These are phyloP conservation scores for Chloebia gouldiae DNA, from an alignment of 2,113 vertebrate genomes.

Conservation along the genomic window DNA sequence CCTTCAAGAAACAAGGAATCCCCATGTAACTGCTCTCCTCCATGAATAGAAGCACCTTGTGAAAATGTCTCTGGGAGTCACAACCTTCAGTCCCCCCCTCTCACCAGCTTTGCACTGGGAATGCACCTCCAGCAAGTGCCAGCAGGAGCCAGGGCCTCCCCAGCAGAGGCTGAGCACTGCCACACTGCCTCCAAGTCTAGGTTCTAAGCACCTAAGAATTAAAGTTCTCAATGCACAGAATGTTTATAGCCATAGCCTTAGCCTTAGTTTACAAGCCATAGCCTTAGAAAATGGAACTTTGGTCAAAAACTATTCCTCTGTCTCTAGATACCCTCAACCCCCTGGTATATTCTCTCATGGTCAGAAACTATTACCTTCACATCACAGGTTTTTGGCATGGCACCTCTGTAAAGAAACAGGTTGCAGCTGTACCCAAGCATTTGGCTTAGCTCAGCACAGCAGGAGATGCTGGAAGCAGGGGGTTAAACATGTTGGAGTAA, in stretches of 20 bases:
- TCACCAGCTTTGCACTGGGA: background rate
- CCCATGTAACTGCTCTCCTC: background rate
- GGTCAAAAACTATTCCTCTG: background rate
- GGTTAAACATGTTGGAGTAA: constrained; percentile 32
- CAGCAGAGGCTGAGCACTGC: background rate
- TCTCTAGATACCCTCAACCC: background rate
- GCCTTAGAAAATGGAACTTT: background rate
- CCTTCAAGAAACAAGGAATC: background rate
- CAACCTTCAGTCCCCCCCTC: background rate
- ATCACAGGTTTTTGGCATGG: background rate
- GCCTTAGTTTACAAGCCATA: background rate
- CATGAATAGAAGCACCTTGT: background rate
- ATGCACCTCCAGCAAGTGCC: background rate
- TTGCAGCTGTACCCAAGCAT: background rate
- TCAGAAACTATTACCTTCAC: background rate
- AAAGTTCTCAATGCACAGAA: background rate
- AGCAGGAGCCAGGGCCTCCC: background rate
- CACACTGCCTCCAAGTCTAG: background rate
- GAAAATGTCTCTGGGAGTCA: background rate
- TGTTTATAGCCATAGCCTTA: background rate
- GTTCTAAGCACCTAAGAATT: background rate
- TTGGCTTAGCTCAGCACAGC: background rate
- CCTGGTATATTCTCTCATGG: background rate
- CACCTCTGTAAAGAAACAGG: background rate
- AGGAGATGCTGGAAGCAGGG: constrained; percentile 27